Evolutionary conservation across 2,888 invertebrate genomes (phyloP).

Genomic region (Agrochola lota): DNA sequence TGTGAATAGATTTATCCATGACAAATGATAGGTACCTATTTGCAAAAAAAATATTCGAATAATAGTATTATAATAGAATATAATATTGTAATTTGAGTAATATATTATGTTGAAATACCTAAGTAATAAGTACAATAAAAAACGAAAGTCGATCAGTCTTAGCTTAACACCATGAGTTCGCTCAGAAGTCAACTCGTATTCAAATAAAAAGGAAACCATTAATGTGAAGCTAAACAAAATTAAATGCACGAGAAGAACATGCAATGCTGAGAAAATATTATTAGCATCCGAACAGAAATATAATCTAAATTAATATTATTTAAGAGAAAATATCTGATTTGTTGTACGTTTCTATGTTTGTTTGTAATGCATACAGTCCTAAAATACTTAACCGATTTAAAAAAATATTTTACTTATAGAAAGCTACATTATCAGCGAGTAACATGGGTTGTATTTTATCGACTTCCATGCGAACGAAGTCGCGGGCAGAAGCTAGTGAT

Average conservation of each 20-base stretch:
- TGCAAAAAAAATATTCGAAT: not conserved
- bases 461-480: no score
- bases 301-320: not conserved
- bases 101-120: not conserved
- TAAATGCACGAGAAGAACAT: not conserved
- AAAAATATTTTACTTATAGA: no score
- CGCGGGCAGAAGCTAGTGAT: not conserved
- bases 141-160: not conserved
- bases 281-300: conserved; percentile 6
- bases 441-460: no score
- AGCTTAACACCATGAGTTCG: not conserved
- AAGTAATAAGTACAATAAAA: not conserved
- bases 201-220: not conserved
- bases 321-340: no score
- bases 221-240: not conserved
- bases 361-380: no score
- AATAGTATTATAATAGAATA: not conserved
- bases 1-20: not conserved
- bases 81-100: not conserved
- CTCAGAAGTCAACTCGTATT: not conserved
- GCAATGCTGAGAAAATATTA: not conserved
- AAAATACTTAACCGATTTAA: no score
- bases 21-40: not conserved
- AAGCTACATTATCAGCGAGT: no score
- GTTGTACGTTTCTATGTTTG: no score